Evolutionary conservation across 2,113 vertebrate genomes (phyloP).

Genomic region (Cercocebus atys): DNA sequence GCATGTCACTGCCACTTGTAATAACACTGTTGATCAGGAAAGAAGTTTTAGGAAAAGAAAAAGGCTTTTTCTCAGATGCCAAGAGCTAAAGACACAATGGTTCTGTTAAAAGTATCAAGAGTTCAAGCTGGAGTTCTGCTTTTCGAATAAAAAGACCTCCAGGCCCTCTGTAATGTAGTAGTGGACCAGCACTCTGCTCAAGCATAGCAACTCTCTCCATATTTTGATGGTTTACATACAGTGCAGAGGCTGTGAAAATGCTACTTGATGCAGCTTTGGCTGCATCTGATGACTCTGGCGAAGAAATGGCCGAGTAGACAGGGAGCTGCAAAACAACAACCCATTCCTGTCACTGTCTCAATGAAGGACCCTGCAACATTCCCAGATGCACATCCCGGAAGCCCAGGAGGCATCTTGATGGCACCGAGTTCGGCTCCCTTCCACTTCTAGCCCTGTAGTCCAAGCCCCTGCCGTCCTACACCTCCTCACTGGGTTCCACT

Average conservation of each 20-base stretch:
- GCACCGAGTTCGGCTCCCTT: neutral
- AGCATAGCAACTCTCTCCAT: neutral
- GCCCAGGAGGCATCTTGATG: neutral
- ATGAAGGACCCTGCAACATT: neutral
- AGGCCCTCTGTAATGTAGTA: neutral
- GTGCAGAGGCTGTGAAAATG: neutral
- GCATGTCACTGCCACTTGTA: neutral
- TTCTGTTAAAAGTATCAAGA: neutral
- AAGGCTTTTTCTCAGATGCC: neutral
- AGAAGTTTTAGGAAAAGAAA: neutral
- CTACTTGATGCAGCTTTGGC: neutral
- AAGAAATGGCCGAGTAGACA: neutral
- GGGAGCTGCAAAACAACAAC: neutral
- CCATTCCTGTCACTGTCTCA: neutral
- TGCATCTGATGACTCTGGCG: neutral
- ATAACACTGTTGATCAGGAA: neutral
- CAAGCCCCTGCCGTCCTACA: neutral
- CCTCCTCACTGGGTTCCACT: neutral
- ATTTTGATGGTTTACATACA: neutral
- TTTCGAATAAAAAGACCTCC: neutral
- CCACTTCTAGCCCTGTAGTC: too few species aligned
- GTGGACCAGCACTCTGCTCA: neutral
- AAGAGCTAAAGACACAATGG: neutral
- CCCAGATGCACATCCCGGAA: neutral
- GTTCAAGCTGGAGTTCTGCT: neutral